phyloP scores from a whole-genome alignment of 2,113 vertebrate species.

The Anarrhichthys ocellatus region DNA sequence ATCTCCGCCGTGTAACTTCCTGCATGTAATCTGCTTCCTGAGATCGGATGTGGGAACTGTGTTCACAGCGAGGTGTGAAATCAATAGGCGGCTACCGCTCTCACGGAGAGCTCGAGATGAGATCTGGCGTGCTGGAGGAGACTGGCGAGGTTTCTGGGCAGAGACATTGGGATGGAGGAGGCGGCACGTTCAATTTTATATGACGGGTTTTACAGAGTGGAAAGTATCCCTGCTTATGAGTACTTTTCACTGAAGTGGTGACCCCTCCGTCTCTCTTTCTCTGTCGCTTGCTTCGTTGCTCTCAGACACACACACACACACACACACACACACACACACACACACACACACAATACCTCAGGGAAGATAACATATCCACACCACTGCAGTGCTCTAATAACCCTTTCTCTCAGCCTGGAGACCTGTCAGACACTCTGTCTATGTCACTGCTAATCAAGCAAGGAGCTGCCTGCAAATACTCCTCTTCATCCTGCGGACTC shows the following conservation, averaged over 20 bases:
- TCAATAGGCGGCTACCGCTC: slow-evolving; percentile 54
- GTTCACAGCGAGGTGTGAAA: slow-evolving; percentile 53
- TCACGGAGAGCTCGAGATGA: slow-evolving; percentile 40
- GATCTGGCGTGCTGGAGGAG: slow-evolving; percentile 12
- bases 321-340: slow-evolving; percentile 32
- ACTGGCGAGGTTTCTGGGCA: slow-evolving; percentile 17
- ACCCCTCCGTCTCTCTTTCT: slow-evolving; percentile 25
- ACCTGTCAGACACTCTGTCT: slow-evolving; percentile 49
- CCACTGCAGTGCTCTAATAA: slow-evolving; percentile 56
- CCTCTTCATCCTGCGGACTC: slow-evolving; percentile 15
- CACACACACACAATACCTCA: slow-evolving; percentile 39
- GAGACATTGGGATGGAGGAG: not conserved
- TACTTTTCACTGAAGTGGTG: slow-evolving; percentile 30
- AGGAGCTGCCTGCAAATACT: slow-evolving; percentile 22
- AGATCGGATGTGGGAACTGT: slow-evolving; percentile 54
- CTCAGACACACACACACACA: slow-evolving; percentile 26
- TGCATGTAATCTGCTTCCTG: slow-evolving; percentile 67
- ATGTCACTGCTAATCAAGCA: slow-evolving; percentile 59
- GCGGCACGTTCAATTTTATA: slow-evolving; percentile 11
- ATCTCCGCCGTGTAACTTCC: slow-evolving; percentile 49
- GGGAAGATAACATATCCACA: slow-evolving; percentile 47
- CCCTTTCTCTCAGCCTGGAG: slow-evolving; percentile 36
- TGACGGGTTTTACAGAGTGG: slow-evolving; percentile 46
- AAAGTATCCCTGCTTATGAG: slow-evolving; percentile 46
- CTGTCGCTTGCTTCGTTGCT: not conserved